Evolutionary conservation across 2,797 vertebrate species (phyloP).

Genomic region (Pipistrellus pygmaeus): DNA sequence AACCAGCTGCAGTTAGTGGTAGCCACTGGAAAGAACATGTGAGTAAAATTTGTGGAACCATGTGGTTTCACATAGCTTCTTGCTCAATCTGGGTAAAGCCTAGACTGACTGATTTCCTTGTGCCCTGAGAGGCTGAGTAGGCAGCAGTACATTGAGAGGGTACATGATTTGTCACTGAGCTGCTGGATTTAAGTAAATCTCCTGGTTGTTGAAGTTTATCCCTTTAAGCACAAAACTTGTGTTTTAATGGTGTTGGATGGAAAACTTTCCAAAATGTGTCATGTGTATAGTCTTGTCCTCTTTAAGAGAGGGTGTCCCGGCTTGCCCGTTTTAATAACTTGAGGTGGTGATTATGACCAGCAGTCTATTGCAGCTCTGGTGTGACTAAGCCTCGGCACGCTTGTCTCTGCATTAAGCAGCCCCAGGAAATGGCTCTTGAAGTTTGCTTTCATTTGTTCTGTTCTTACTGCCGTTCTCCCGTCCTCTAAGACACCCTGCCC

Average conservation of each 20-base stretch:
- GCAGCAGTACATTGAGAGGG: not conserved
- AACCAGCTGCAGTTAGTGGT: not conserved
- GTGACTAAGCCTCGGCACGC: not conserved
- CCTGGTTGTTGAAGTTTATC: slow-evolving; percentile 40
- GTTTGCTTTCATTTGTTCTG: not conserved
- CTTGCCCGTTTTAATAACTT: not conserved
- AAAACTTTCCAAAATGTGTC: slow-evolving; percentile 49
- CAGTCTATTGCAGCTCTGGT: not conserved
- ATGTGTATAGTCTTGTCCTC: not conserved
- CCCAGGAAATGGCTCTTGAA: not conserved
- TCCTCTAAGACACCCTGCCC: not conserved
- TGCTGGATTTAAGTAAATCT: slow-evolving; percentile 8
- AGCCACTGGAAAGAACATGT: not conserved
- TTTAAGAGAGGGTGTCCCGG: not conserved
- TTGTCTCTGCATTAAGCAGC: not conserved
- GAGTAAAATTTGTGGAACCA: not conserved
- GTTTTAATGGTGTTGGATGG: not conserved
- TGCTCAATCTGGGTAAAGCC: slow-evolving; percentile 46
- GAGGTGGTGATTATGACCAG: not conserved
- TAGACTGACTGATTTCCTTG: not conserved
- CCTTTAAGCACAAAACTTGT: slow-evolving; percentile 62
- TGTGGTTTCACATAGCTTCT: not conserved
- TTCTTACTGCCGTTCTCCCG: not conserved
- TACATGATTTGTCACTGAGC: not conserved
- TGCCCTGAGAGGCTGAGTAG: not conserved